Percentiles rank a stretch among this genome's conserved stretches.
phyloP scores from a whole-genome alignment of 2,888 invertebrate species.

The Lathronympha strigana region DNA sequence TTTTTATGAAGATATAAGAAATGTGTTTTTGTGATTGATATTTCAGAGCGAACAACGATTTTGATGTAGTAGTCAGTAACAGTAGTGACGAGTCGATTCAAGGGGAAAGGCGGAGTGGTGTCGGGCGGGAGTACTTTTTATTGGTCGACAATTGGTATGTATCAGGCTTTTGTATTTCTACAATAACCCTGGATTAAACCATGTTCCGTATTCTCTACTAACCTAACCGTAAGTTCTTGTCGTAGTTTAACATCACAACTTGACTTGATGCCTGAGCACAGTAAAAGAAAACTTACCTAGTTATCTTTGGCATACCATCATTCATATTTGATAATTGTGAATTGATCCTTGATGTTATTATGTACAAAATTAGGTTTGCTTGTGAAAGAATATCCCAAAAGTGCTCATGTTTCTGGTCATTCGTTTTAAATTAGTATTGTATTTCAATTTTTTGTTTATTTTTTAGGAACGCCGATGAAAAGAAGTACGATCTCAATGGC shows the following conservation, averaged over 20 bases:
- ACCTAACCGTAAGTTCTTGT: constrained; percentile 31
- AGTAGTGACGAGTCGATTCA: constrained; percentile 71
- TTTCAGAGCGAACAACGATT: constrained; percentile 76
- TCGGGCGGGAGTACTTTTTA: constrained; percentile 72
- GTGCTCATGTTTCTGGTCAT: constrained; percentile 36
- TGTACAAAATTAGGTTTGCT: neutral
- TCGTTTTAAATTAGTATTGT: neutral
- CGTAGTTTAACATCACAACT: constrained; percentile 5
- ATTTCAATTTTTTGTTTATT: constrained; percentile 45
- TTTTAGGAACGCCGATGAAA: constrained; percentile 77
- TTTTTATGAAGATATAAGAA: constrained; percentile 33
- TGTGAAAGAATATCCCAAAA: neutral
- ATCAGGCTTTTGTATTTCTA: constrained; percentile 50
- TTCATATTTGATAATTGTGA: neutral
- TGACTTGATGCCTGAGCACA: constrained; percentile 36
- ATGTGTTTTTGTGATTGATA: constrained; percentile 58
- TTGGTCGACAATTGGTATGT: constrained; percentile 75
- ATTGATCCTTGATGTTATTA: neutral
- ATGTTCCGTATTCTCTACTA: constrained; percentile 29
- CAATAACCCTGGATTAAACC: constrained; percentile 20
- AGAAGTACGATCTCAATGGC: constrained; percentile 75
- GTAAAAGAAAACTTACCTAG: neutral
- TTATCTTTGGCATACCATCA: neutral
- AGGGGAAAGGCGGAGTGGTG: constrained; percentile 63
- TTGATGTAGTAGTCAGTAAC: constrained; percentile 68